Percentiles rank a stretch among this genome's conserved stretches.
Evolutionary conservation across 1,140 invertebrate species (phyloP).

Genomic region (Frieseomelitta varia): DNA sequence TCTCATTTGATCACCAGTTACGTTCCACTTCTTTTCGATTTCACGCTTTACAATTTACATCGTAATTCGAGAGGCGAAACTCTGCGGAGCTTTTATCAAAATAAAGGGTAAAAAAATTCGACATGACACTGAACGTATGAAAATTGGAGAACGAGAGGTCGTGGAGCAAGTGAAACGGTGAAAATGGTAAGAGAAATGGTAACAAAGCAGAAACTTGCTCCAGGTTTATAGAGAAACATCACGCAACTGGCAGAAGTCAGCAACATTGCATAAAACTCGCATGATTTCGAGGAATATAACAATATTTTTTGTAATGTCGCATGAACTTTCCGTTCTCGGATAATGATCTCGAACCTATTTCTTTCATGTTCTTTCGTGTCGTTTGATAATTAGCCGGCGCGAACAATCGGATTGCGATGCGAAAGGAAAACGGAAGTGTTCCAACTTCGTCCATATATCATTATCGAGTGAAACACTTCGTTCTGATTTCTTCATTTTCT

Average conservation of each 20-base stretch:
- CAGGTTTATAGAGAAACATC: neutral
- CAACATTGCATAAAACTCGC: slow-evolving; percentile 1
- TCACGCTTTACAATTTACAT: neutral
- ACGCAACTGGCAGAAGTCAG: neutral
- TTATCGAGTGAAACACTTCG: slow-evolving; percentile 15
- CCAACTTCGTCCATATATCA: slow-evolving; percentile 32
- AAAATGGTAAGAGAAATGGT: neutral
- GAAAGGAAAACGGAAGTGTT: neutral
- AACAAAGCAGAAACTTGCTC: neutral
- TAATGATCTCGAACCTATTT: slow-evolving; percentile 17
- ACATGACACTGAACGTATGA: neutral
- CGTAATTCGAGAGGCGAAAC: neutral
- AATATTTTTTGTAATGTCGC: neutral
- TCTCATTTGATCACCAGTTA: neutral
- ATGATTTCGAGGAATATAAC: neutral
- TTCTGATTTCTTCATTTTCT: neutral
- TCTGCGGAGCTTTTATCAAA: neutral
- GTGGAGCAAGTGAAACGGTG: neutral
- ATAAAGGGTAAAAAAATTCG: neutral
- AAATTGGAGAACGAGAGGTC: neutral
- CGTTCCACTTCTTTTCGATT: neutral
- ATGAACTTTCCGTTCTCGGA: neutral
- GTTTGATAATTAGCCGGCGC: slow-evolving; percentile 28
- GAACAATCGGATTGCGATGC: slow-evolving; percentile 25
- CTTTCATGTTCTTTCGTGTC: neutral